Evolutionary conservation across 2,888 invertebrate species (phyloP), one percentile per base, ranked within the genome.

Genomic region (Alloplasta piceator): DNA sequence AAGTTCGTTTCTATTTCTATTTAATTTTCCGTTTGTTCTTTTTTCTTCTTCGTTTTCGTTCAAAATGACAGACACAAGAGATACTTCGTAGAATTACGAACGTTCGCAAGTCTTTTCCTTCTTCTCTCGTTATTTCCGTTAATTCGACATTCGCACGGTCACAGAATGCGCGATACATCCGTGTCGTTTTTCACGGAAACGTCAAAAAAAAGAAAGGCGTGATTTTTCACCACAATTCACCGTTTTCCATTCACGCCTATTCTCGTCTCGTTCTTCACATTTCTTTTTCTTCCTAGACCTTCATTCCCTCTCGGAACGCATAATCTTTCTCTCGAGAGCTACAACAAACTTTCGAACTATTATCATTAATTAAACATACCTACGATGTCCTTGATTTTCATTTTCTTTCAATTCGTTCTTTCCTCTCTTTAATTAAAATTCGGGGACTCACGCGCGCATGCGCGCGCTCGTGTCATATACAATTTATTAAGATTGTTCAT

Each of bases 401-500:
- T 80, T 76, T 78, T 52, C 38, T 55, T 46, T 61, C 63, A 58
- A 48, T 74, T 80, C 43, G 58, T 63, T 16, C 16, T 78, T 26
- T 26, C 46, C 48, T 46, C 38, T 56, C 7, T 36, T 67, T 80
- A 78, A 84, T 85, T 85, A 86, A 88, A 87, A 89, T 84, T 84
- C 82, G 80, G 82, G 82, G 82, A 86, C 81, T 80, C 73, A 78
- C 64, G n/a, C 66, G 63, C 63, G 61, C 58, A 38, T 41, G 68
- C 76, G 75, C 77, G 84, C 70, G 78, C 75, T 50, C 67, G 58
- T 84, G 73, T 85, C 84, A 68, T 86, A 85, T 87, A 84, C 84
- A 88, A 88, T 89, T 89, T 87, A 85, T 88, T 88, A 88, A 86
- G 86, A 89, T 89, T 88, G 87, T 88, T 88, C 85, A 83, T 85